phyloP scores from a whole-genome alignment of 2,113 vertebrate genomes.

The Austrofundulus limnaeus region DNA sequence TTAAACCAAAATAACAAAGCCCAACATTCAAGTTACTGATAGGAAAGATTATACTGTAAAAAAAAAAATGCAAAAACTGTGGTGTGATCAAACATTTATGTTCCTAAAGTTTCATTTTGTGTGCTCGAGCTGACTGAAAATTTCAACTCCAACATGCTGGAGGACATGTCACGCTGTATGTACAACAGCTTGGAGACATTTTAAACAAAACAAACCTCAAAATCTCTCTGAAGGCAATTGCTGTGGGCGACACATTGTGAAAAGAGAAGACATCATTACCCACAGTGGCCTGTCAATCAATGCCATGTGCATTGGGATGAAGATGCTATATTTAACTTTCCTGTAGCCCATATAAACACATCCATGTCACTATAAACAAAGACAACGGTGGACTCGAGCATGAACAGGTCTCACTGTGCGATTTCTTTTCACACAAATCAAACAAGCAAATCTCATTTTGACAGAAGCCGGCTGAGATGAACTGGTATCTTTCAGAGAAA shows the following conservation, averaged over 20 bases:
- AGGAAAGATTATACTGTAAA: not conserved
- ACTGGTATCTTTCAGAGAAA: conserved; percentile 12
- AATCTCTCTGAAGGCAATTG: conserved; percentile 54
- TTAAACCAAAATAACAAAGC: not conserved
- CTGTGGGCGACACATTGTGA: conserved; percentile 54
- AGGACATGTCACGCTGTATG: conserved; percentile 22
- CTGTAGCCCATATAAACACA: conserved; percentile 23
- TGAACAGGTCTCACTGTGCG: not conserved
- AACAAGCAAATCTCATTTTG: conserved; percentile 6
- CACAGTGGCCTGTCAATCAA: conserved; percentile 65
- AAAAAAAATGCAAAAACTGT: not conserved
- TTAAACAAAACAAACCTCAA: conserved; percentile 65
- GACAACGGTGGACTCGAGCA: conserved; percentile 8
- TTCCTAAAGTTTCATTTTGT: not conserved
- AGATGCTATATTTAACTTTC: conserved; percentile 60
- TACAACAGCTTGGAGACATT: conserved; percentile 43
- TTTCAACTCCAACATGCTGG: conserved; percentile 29
- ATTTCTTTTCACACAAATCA: conserved; percentile 1
- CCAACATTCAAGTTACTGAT: not conserved
- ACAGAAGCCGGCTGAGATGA: not conserved
- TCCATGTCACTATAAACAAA: conserved; percentile 29
- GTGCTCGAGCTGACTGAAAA: conserved; percentile 9
- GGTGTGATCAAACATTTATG: not conserved
- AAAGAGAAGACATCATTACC: conserved; percentile 61
- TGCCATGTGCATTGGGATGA: conserved; percentile 42